Evolutionary conservation across 2,113 vertebrate genomes (phyloP).

Genomic region (Hemibagrus wyckioides): DNA sequence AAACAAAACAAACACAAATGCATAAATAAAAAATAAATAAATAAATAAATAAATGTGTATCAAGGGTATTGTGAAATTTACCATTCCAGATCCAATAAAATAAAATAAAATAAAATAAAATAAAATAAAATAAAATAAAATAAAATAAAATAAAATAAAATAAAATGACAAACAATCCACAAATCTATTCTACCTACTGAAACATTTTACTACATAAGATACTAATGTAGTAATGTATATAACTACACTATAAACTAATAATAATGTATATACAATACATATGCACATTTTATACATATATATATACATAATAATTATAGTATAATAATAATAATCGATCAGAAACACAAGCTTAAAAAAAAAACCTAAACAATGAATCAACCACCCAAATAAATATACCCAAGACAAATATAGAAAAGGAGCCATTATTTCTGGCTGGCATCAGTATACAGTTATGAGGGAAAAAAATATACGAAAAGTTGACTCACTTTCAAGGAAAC

Average conservation of each 20-base stretch:
- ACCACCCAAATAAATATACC: not conserved
- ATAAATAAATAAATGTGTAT: not conserved
- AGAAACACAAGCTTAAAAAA: not conserved
- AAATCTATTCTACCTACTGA: not conserved
- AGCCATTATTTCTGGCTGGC: not conserved
- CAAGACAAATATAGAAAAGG: not conserved
- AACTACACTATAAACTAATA: too few relatives aligned
- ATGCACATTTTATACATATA: too few relatives aligned
- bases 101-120: not conserved
- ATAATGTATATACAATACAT: too few relatives aligned
- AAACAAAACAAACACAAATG: too few relatives aligned
- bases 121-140: not conserved
- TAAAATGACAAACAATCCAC: not conserved
- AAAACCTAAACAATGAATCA: not conserved
- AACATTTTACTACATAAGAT: not conserved
- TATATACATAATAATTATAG: not conserved
- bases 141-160: not conserved
- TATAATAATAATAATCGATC: not conserved
- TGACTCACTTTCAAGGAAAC: slow-evolving; percentile 94
- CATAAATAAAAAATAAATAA: not conserved
- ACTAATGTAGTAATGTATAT: too few relatives aligned
- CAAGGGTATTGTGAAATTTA: not conserved
- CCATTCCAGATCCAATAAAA: not conserved
- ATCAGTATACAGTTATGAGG: not conserved
- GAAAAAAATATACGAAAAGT: not conserved